These are phyloP conservation scores for Heliconius aoede DNA, from an alignment of 2,888 invertebrate species.

Conservation along the genomic window DNA sequence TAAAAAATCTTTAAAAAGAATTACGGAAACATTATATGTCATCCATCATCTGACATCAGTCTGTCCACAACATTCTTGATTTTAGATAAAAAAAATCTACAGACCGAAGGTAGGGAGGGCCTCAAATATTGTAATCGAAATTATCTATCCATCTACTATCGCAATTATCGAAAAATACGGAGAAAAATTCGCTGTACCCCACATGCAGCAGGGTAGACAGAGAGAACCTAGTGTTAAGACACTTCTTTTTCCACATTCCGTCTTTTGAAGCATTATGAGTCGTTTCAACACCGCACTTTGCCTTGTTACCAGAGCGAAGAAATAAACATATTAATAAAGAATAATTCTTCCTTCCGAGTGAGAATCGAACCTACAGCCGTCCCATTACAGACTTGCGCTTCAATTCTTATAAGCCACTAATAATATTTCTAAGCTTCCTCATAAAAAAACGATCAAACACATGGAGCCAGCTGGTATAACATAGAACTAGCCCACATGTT, in stretches of 20 bases:
- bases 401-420: neutral
- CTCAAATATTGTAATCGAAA: no score
- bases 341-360: neutral
- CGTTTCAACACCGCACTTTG: no score
- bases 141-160: no score
- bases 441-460: neutral
- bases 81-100: no score
- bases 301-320: no score
- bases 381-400: neutral
- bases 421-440: neutral
- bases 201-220: no score
- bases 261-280: no score
- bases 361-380: neutral
- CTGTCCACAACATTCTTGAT: neutral
- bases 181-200: no score
- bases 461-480: neutral
- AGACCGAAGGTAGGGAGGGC: no score
- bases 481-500: neutral
- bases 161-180: no score
- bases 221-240: no score
- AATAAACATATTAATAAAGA: neutral
- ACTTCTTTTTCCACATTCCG: neutral
- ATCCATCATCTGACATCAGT: neutral
- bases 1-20: no score
- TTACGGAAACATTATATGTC: neutral